phyloP scores from a whole-genome alignment of 2,113 vertebrate species.

The Ochotona curzoniae region DNA sequence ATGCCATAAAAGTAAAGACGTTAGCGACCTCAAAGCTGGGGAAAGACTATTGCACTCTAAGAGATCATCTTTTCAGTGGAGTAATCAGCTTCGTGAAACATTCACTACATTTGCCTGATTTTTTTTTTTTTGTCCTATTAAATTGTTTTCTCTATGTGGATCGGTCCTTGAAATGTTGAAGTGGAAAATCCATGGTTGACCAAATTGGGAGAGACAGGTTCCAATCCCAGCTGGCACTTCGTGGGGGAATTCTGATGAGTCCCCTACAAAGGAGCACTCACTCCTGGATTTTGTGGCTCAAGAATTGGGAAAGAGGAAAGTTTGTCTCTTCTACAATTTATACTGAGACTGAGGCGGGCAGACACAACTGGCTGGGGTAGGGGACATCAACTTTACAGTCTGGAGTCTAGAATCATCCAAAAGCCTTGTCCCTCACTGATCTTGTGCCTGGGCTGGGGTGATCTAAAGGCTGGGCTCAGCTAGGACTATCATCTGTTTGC shows the following conservation, averaged over 20 bases:
- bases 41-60: neutral
- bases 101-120: neutral
- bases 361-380: neutral
- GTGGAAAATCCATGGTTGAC: neutral
- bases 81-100: constrained; percentile 31
- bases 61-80: neutral
- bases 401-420: neutral
- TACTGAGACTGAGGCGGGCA: neutral
- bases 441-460: neutral
- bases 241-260: neutral
- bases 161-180: neutral
- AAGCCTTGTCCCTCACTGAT: too few species aligned
- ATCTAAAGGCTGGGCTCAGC: neutral
- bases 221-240: neutral
- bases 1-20: constrained; percentile 33
- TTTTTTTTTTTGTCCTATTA: neutral
- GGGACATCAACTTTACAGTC: neutral
- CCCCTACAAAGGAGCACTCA: neutral
- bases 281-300: neutral
- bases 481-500: neutral
- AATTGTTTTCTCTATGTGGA: neutral
- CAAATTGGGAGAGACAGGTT: constrained; percentile 7
- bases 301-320: neutral
- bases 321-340: too few species aligned
- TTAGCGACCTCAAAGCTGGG: neutral